A percentile compares a stretch with the other conserved stretches of the same genome.
phyloP scores from a whole-genome alignment of 92 coral and sea anemone genomes.

The Siderastrea siderea region DNA sequence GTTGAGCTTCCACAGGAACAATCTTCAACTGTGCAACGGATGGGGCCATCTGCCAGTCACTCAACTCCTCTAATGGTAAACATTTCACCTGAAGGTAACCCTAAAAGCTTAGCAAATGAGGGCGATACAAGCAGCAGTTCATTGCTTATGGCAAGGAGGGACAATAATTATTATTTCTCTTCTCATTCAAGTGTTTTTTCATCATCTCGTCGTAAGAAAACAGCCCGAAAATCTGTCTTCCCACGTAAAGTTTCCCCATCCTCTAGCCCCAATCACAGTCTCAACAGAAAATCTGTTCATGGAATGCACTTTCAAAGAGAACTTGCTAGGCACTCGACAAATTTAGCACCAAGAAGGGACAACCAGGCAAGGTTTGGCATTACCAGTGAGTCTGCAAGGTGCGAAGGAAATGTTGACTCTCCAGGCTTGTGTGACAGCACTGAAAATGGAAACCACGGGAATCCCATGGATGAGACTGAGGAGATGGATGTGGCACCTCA shows the following conservation, averaged over 20 bases:
- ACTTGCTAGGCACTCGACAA: not conserved
- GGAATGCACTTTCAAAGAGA: conserved; percentile 9
- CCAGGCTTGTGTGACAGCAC: conserved; percentile 63
- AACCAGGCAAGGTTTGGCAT: not conserved
- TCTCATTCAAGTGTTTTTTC: conserved; percentile 33
- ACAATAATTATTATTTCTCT: conserved; percentile 14
- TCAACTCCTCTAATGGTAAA: conserved; percentile 23
- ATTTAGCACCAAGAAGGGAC: not conserved
- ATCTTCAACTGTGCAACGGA: not conserved
- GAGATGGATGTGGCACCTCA: not conserved
- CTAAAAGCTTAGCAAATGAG: conserved; percentile 12
- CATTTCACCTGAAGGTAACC: conserved; percentile 40
- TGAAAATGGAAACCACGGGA: conserved; percentile 18
- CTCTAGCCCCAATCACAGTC: conserved; percentile 12
- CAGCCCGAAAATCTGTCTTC: conserved; percentile 80
- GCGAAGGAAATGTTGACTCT: conserved; percentile 27
- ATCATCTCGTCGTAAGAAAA: conserved; percentile 81
- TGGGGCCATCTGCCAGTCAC: conserved; percentile 1
- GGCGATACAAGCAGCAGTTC: conserved; percentile 11
- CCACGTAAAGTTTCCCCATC: conserved; percentile 80
- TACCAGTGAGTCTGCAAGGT: not conserved
- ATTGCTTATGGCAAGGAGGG: conserved; percentile 39
- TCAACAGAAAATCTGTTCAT: conserved; percentile 17
- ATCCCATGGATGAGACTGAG: conserved; percentile 23
- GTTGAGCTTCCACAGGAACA: not conserved